These are phyloP conservation scores for Tachysurus vachellii DNA, from an alignment of 2,113 vertebrate genomes.

Conservation along the genomic window DNA sequence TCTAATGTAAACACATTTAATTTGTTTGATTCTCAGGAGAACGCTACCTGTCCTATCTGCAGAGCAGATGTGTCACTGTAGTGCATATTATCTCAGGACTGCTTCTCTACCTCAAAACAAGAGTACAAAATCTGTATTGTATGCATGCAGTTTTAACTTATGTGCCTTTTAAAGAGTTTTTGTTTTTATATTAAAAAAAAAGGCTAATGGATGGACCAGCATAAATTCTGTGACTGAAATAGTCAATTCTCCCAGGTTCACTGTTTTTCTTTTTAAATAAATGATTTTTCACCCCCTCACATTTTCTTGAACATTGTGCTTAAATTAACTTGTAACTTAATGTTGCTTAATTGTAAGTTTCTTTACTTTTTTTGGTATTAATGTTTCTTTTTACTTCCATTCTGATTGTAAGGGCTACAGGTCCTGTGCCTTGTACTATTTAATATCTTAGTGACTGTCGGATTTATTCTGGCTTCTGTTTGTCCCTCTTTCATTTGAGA, in stretches of 20 bases:
- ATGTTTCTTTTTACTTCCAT: background rate
- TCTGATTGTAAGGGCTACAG: background rate
- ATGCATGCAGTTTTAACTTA: background rate
- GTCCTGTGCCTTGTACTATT: background rate
- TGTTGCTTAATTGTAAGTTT: background rate
- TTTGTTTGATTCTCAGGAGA: constrained; percentile 63
- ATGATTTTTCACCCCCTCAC: background rate
- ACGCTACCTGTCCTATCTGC: constrained; percentile 75
- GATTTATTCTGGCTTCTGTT: background rate
- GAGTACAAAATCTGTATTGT: background rate
- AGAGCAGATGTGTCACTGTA: constrained; percentile 66
- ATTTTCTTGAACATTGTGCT: background rate
- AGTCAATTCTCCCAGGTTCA: background rate
- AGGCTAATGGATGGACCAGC: background rate
- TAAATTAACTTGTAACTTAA: background rate
- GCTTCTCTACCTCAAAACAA: constrained; percentile 45
- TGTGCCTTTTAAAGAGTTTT: background rate
- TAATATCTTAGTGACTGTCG: background rate
- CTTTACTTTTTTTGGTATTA: background rate
- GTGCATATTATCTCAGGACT: constrained; percentile 10
- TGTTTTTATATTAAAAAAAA: background rate
- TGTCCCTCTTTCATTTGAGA: background rate
- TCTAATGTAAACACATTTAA: background rate
- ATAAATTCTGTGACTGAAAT: background rate
- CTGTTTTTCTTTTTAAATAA: constrained; percentile 5